Evolutionary conservation across 1,140 invertebrate species (phyloP).

Genomic region (Sitobion miscanthi): DNA sequence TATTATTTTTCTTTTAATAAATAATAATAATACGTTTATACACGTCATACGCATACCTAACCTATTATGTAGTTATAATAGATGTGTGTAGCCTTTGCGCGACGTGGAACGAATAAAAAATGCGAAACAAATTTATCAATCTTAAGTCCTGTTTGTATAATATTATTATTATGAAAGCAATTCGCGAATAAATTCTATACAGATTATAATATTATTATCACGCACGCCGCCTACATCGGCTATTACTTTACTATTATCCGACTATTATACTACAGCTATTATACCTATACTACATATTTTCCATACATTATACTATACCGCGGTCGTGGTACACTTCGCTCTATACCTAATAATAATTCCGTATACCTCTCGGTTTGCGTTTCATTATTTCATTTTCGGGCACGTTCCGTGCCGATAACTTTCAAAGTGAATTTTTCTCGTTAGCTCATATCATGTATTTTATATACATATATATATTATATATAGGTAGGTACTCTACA

Average conservation of each 20-base stretch:
- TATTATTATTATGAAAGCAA: not conserved
- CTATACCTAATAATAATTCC: not conserved
- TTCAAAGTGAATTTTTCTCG: slow-evolving; percentile 12
- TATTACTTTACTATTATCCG: no score
- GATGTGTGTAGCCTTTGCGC: not conserved
- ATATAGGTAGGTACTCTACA: not conserved
- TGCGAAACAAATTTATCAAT: not conserved
- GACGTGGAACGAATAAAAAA: not conserved
- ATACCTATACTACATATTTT: no score
- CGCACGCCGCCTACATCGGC: no score
- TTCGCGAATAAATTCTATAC: not conserved
- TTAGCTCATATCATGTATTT: not conserved
- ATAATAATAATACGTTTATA: not conserved
- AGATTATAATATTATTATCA: not conserved
- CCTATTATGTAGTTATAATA: not conserved
- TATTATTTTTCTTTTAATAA: not conserved
- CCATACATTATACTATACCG: not conserved
- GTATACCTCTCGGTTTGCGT: not conserved
- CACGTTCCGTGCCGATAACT: not conserved
- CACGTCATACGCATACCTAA: no score
- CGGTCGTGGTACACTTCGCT: not conserved
- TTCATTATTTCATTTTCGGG: not conserved
- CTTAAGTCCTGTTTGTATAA: not conserved
- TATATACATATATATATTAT: not conserved
- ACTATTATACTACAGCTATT: no score